These are phyloP conservation scores for Adrianichthys oophorus DNA, from an alignment of 2,797 vertebrate species.

Conservation along the genomic window DNA sequence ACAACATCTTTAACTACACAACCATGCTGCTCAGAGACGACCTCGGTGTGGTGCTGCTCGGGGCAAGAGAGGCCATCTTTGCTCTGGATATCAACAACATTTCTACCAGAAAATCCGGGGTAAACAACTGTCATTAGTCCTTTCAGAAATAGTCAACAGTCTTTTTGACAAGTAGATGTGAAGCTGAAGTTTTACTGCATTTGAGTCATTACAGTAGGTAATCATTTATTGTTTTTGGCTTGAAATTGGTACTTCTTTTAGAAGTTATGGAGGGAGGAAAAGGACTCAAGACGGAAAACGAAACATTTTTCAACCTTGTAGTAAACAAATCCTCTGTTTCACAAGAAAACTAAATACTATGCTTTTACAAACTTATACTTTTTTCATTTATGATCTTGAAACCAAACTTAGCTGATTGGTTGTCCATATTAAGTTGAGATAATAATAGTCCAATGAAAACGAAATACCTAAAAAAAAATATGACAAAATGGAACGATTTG, in stretches of 20 bases:
- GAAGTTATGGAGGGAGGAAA: too few species aligned
- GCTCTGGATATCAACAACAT: constrained; percentile 76
- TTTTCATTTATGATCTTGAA: neutral
- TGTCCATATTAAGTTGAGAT: neutral
- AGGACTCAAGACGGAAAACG: too few species aligned
- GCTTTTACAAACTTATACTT: neutral
- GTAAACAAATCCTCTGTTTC: neutral
- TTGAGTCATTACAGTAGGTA: neutral
- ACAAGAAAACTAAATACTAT: neutral
- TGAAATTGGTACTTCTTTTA: too few species aligned
- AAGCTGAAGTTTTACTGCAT: constrained; percentile 13
- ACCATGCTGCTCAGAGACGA: constrained; percentile 77
- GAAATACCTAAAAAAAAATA: neutral
- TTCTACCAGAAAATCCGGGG: constrained; percentile 60
- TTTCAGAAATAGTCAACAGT: neutral
- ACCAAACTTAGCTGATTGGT: neutral
- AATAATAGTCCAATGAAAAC: neutral
- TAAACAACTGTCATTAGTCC: constrained; percentile 40
- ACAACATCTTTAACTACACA: constrained; percentile 74
- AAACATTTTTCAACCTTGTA: neutral
- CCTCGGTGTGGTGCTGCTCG: constrained; percentile 70
- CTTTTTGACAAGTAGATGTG: neutral
- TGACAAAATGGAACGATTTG: neutral
- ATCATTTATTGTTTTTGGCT: too few species aligned
- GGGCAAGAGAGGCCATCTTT: constrained; percentile 79